Evolutionary conservation across 2,888 invertebrate genomes (phyloP).

Genomic region (Apamea anceps): DNA sequence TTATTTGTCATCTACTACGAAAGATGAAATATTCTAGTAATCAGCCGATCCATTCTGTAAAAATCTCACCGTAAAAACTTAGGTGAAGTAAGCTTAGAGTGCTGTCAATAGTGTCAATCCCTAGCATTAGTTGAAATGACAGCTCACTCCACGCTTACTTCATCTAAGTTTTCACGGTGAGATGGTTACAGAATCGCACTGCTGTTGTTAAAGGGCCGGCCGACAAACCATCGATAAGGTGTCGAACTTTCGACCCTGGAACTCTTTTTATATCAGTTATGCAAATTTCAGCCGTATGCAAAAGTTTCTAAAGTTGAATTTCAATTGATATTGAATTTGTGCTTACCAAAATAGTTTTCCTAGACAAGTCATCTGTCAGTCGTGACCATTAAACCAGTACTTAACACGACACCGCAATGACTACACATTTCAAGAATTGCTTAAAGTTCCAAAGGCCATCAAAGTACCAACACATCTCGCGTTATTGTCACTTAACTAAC

Average conservation of each 20-base stretch:
- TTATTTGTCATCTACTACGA: background rate
- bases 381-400: slow-evolving; percentile 22
- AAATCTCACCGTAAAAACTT: no score
- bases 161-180: no score
- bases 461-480: slow-evolving; percentile 41
- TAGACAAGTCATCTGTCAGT: slow-evolving; percentile 21
- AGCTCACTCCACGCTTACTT: no score
- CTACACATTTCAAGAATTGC: slow-evolving; percentile 16
- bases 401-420: slow-evolving; percentile 16
- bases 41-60: no score
- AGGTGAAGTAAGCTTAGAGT: no score
- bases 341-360: background rate
- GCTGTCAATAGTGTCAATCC: no score
- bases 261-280: background rate
- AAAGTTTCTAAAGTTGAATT: background rate
- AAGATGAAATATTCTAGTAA: background rate
- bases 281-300: background rate
- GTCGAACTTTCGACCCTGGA: background rate
- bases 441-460: slow-evolving; percentile 37
- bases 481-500: slow-evolving; percentile 65
- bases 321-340: background rate
- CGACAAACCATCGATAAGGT: background rate
- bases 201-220: background rate
- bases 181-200: no score
- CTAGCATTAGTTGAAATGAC: no score